phyloP scores from a whole-genome alignment of 2,797 vertebrate species.

The Mus caroli region DNA sequence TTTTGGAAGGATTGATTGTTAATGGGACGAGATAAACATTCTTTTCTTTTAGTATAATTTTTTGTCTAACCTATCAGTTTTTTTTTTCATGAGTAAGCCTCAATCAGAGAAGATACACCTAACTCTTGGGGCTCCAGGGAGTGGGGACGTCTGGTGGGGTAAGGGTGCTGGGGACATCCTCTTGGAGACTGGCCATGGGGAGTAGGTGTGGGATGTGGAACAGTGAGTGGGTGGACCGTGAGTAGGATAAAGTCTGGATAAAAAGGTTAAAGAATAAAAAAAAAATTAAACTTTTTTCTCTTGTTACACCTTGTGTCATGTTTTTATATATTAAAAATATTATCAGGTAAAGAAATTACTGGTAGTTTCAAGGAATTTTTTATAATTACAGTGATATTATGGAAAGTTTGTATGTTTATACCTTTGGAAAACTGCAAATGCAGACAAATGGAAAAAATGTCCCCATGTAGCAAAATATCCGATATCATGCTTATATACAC shows the following conservation, averaged over 20 bases:
- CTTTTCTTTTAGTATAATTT: not conserved
- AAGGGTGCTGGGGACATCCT: not conserved
- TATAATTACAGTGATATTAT: not conserved
- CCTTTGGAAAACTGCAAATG: not conserved
- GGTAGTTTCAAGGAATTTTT: not conserved
- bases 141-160: too few relatives aligned
- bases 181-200: not conserved
- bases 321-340: not conserved
- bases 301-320: not conserved
- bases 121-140: too few relatives aligned
- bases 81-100: not conserved
- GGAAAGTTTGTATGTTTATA: not conserved
- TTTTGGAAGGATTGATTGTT: not conserved
- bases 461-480: not conserved
- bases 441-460: not conserved
- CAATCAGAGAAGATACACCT: too few relatives aligned
- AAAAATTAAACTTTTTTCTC: not conserved
- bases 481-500: not conserved
- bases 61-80: not conserved
- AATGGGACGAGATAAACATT: not conserved
- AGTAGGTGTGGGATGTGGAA: too few relatives aligned
- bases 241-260: not conserved
- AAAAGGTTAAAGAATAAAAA: not conserved
- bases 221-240: not conserved
- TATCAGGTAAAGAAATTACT: not conserved